Base-by-base conservation (phyloP, 2,797 vertebrate species). In the Gambelia wislizenii region DNA sequence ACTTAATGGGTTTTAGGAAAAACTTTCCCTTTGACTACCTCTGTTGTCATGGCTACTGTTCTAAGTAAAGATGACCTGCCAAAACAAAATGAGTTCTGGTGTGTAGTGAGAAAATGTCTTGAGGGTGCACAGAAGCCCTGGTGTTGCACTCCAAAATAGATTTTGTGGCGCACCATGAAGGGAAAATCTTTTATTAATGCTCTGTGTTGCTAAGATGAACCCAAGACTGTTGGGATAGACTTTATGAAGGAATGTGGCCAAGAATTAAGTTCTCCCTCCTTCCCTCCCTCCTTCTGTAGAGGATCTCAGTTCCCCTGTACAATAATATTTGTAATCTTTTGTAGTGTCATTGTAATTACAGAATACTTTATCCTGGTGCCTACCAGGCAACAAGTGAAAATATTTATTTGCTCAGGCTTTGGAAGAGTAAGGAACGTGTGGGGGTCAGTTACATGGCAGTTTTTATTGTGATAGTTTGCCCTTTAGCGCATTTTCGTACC, bases 11-110 rank as follows among this genome's bases (percentile, higher is more conserved):
- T 84, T 89, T 67, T 83, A 84, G 72, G 89, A 8, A 67, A 75
- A 42, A 44, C 72, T 84, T 88, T 59, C 0, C 52, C 84, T 89
- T 72, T 30, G 49, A 0, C 30, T 61, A 78, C 91, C 30, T 83
- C 83, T 7, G 89, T 93, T 92, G 84, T 87, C 94, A 91, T 93
- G 89, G 87, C 87, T 94, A 90, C 89, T 70, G 6, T 8, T 83
- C 20, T 33, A 81, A 39, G 56, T 93, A 91, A 92, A 89, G 88
- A 88, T 85, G 85, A 42, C 74, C 76, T 69, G 77, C 84, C 89
- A 89, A 74, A 92, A 84, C 86, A 89, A 91, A 95, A 90, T 78
- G 90, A 86, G 85, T 87, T 92, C 88, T 3, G 22, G 74, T 39
- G 87, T 0, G 3, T 87, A 83, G 78, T 47, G 56, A 69, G 44